Evolutionary conservation across 2,113 vertebrate species (phyloP).

Genomic region (Psittacus erithacus): DNA sequence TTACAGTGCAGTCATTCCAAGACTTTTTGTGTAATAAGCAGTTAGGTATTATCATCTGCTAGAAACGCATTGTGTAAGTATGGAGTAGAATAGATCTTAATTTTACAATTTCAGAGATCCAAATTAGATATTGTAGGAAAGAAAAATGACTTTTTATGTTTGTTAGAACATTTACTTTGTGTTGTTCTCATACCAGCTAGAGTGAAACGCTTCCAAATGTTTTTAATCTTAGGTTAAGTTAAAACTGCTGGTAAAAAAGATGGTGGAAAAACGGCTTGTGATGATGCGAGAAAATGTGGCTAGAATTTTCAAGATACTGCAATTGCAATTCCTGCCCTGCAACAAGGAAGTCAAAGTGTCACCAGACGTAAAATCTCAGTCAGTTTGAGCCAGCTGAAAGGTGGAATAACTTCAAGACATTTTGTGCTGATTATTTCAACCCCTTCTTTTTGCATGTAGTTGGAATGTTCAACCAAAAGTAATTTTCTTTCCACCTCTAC

Average conservation of each 20-base stretch:
- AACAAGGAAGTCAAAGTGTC: not conserved
- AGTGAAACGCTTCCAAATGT: constrained; percentile 12
- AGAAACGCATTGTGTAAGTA: constrained; percentile 2
- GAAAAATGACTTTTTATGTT: constrained; percentile 26
- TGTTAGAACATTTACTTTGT: not conserved
- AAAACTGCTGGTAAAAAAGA: not conserved
- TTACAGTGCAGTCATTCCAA: constrained; percentile 40
- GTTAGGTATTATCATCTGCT: constrained; percentile 44
- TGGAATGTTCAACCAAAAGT: not conserved
- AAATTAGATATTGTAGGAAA: constrained; percentile 52
- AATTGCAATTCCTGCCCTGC: not conserved
- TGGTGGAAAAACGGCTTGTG: not conserved
- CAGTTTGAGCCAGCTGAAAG: not conserved
- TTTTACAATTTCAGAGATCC: constrained; percentile 48
- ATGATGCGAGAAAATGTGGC: not conserved
- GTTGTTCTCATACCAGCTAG: not conserved
- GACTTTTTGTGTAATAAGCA: constrained; percentile 47
- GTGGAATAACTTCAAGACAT: not conserved
- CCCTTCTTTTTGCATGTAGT: not conserved
- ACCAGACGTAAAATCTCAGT: not conserved
- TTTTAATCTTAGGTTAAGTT: constrained; percentile 44
- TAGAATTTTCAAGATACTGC: not conserved
- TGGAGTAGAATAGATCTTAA: constrained; percentile 53
- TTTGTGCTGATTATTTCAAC: not conserved
- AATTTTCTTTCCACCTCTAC: not conserved